phyloP scores from a whole-genome alignment of 2,888 invertebrate genomes.

The Lutraria lutraria region DNA sequence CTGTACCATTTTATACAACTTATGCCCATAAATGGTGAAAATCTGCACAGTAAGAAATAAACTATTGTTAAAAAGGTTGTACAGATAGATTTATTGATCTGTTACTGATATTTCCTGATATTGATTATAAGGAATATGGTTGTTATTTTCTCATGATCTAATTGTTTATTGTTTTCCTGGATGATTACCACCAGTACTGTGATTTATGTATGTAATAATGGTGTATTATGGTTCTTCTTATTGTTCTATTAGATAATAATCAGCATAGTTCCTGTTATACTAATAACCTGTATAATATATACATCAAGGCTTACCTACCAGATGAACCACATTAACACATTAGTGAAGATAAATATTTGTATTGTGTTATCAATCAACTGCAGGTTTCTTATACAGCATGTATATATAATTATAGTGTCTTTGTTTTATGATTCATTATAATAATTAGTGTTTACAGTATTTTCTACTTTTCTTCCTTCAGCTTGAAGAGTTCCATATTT shows the following conservation, averaged over 20 bases:
- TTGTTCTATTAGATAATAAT: not conserved
- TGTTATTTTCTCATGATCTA: not conserved
- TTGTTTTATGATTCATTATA: not conserved
- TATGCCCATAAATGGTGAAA: too few species aligned
- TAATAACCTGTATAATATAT: not conserved
- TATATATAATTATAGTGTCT: not conserved
- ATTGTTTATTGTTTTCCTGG: not conserved
- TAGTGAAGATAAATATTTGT: constrained; percentile 6
- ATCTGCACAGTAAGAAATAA: not conserved
- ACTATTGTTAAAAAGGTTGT: not conserved
- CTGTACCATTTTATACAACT: too few species aligned
- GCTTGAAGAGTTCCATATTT: not conserved
- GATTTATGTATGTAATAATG: not conserved
- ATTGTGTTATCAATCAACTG: not conserved
- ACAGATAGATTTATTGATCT: not conserved
- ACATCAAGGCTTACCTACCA: not conserved
- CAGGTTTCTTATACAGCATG: not conserved
- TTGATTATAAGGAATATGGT: not conserved
- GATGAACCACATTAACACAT: not conserved
- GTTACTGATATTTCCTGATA: not conserved
- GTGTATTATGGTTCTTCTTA: not conserved
- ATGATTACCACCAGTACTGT: constrained; percentile 1
- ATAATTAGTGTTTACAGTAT: not conserved
- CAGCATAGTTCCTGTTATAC: not conserved
- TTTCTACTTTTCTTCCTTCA: not conserved